Conservation (phyloP, 2,888 invertebrate species). For the Trisateles emortualis region DNA sequence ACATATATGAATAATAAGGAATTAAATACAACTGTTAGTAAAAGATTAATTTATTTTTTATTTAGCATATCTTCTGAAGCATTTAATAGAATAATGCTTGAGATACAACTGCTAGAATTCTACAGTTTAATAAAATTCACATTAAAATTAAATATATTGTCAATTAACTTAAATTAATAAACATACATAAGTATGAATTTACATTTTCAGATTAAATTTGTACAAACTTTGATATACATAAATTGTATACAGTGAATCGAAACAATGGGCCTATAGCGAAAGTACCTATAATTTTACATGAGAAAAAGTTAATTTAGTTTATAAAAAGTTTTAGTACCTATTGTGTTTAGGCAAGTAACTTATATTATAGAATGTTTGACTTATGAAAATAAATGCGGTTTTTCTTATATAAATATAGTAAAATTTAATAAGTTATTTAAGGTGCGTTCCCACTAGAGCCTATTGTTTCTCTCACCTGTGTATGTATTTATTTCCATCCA, state of each 20-base stretch:
- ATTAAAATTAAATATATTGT: slow-evolving; percentile 28
- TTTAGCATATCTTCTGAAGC: slow-evolving; percentile 43
- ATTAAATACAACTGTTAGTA: slow-evolving; percentile 11
- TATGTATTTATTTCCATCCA: not conserved
- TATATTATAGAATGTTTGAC: too few relatives aligned
- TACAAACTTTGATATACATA: slow-evolving; percentile 27
- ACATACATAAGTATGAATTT: slow-evolving; percentile 3
- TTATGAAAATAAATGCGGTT: too few relatives aligned
- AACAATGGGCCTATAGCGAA: too few relatives aligned
- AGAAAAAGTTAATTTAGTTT: too few relatives aligned
- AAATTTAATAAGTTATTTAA: too few relatives aligned
- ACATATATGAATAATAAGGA: not conserved
- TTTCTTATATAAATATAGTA: too few relatives aligned
- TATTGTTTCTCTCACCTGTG: not conserved
- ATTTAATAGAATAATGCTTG: slow-evolving; percentile 42
- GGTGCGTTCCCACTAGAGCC: not conserved
- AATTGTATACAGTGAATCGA: too few relatives aligned
- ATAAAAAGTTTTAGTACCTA: too few relatives aligned
- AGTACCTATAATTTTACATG: too few relatives aligned
- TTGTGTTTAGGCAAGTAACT: too few relatives aligned
- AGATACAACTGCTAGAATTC: slow-evolving; percentile 27
- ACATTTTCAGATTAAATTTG: slow-evolving; percentile 26
- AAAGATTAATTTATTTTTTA: slow-evolving; percentile 40
- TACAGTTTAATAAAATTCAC: slow-evolving; percentile 24
- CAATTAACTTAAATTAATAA: slow-evolving; percentile 28